Evolutionary conservation across 2,888 invertebrate genomes (phyloP), one percentile per base, ranked within the genome.

Genomic region (Tuta absoluta): DNA sequence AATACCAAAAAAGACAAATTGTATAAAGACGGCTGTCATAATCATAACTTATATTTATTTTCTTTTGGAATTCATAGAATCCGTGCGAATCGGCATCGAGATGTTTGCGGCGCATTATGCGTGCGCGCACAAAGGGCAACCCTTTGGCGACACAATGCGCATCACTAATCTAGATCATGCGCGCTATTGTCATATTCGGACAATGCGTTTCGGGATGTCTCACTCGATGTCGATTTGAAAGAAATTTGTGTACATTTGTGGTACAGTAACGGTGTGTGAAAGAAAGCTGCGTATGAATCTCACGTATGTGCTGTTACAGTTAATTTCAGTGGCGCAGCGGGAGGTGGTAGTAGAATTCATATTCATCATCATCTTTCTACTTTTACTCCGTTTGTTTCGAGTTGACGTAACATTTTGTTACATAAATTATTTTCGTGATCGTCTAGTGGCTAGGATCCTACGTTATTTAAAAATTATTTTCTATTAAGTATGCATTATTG

Each of bases 141-240:
- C 87, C 86, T 88, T 88, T 86, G 81, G 77, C 72, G 77, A 80
- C 76, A 87, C 85, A 87, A 86, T 81, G 75, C 78, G 78, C 74
- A 70, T 81, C 79, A 82, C 81, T 83, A 84, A 87, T 88, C 87
- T 87, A 86, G 87, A 86, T 87, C 86, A 79, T 77, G 81, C 64
- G 71, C 71, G 67, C 71, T 76, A 79, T 85, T 84, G 82, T 85
- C 38, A 64, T 37, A 58, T 51, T 69, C 72, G 72, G 71, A 79
- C 76, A 76, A 77, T 73, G 66, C 65, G 62, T 68, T 71, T 74
- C 72, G 74, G 70, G 76, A 83, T 78, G 75, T 84, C 79, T 85
- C 76, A 85, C 82, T 84, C 76, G 78, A 84, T 83, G 73, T 73
- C 76, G 72, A 84, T 86, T 81, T 78, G 69, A 78, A 80, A 81